Percentiles rank a stretch among this genome's conserved stretches.
These are phyloP conservation scores for Nestor notabilis DNA, from an alignment of 2,113 vertebrate genomes.

Conservation along the genomic window DNA sequence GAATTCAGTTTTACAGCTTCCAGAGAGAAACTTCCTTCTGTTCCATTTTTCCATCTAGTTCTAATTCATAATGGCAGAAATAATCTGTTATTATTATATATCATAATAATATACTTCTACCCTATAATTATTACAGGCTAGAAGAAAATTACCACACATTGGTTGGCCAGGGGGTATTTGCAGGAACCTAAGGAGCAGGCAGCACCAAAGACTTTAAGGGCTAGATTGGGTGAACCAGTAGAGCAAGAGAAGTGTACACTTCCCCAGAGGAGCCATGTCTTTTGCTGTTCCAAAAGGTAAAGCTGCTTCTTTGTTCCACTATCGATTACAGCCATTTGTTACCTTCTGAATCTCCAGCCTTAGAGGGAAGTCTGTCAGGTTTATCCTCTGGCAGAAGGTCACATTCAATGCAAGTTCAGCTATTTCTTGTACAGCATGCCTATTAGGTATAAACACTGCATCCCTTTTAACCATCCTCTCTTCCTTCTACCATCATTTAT, in stretches of 20 bases:
- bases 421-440: background rate
- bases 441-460: background rate
- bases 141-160: background rate
- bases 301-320: background rate
- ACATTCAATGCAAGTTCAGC: background rate
- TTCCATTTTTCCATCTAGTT: background rate
- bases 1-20: background rate
- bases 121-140: background rate
- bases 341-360: background rate
- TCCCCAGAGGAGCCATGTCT: background rate
- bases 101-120: background rate
- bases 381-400: background rate
- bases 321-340: background rate
- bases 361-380: background rate
- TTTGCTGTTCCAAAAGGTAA: background rate
- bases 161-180: background rate
- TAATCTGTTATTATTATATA: background rate
- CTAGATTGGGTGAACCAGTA: background rate
- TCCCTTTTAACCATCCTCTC: background rate
- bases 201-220: background rate
- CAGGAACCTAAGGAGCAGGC: background rate
- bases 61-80: background rate
- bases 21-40: background rate
- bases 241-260: background rate
- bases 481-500: background rate